Evolutionary conservation across 2,888 invertebrate species (phyloP).

Genomic region (Candidula unifasciata): DNA sequence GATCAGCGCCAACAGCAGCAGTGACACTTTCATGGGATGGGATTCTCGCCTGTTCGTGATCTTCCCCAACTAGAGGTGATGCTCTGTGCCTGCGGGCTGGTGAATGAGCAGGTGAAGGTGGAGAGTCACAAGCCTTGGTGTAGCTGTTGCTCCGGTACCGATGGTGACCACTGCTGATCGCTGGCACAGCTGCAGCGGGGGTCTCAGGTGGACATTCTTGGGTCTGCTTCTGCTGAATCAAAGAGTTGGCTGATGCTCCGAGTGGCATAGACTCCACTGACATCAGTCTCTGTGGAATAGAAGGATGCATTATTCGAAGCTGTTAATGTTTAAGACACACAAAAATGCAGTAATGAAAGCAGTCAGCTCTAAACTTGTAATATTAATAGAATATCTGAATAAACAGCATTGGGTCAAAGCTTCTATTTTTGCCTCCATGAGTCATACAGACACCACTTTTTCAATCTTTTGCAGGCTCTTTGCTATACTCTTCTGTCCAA

Average conservation of each 20-base stretch:
- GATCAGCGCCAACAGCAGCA: neutral
- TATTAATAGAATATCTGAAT: too few relatives aligned
- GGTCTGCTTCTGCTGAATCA: slow-evolving; percentile 22
- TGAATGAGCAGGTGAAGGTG: slow-evolving; percentile 43
- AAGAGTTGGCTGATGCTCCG: slow-evolving; percentile 52
- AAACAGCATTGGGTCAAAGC: too few relatives aligned
- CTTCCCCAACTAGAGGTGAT: neutral
- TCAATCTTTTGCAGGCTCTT: too few relatives aligned
- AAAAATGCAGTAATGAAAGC: too few relatives aligned
- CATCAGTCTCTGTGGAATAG: slow-evolving; percentile 18
- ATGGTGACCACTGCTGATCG: neutral
- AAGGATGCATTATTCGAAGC: neutral
- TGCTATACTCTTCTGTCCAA: too few relatives aligned
- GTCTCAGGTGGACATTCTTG: neutral
- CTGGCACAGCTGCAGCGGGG: neutral
- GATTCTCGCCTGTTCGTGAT: neutral
- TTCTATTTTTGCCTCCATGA: too few relatives aligned
- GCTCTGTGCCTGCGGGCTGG: slow-evolving; percentile 4
- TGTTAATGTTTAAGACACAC: too few relatives aligned
- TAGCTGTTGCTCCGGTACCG: slow-evolving; percentile 59
- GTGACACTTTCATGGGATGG: neutral
- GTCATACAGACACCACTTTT: too few relatives aligned
- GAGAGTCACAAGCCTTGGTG: slow-evolving; percentile 56
- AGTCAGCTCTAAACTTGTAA: too few relatives aligned
- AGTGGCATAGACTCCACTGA: slow-evolving; percentile 47